Percentiles rank a stretch among this genome's conserved stretches.
phyloP scores from a whole-genome alignment of 2,113 vertebrate genomes.

The Sinocyclocheilus anophthalmus region DNA sequence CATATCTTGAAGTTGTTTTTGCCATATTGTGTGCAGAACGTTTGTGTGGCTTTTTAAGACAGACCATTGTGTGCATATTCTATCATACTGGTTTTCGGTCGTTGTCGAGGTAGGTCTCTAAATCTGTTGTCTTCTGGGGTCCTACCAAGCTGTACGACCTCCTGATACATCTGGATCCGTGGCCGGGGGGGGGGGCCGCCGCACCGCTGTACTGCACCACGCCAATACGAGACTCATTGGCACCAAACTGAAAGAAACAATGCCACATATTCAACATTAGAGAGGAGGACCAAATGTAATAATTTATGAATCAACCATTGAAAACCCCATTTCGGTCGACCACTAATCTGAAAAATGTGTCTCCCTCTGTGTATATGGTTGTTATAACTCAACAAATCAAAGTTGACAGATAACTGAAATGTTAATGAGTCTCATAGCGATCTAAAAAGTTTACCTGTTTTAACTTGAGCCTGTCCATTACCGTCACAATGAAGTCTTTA shows the following conservation, averaged over 20 bases:
- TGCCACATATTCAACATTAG: not conserved
- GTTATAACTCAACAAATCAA: not conserved
- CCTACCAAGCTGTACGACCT: conserved; percentile 78
- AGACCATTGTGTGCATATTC: too few species aligned
- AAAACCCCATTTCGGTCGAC: not conserved
- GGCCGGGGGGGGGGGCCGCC: too few species aligned
- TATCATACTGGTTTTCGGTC: too few species aligned
- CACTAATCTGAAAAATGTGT: not conserved
- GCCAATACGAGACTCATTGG: conserved; percentile 80
- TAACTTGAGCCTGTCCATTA: conserved; percentile 90
- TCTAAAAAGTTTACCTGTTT: conserved; percentile 69
- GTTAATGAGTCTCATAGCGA: not conserved
- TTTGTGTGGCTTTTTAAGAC: too few species aligned
- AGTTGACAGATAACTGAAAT: not conserved
- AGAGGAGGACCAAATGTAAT: not conserved
- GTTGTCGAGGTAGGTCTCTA: too few species aligned
- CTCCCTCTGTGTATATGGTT: not conserved
- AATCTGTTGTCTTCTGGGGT: too few species aligned
- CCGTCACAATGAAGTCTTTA: conserved; percentile 92
- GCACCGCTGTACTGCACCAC: conserved; percentile 97
- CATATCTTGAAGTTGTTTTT: not conserved
- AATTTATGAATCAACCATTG: not conserved
- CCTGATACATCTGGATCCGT: too few species aligned
- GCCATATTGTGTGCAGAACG: not conserved
- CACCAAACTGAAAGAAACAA: conserved; percentile 77